These are phyloP conservation scores for Rhyacophila brunnea DNA, from an alignment of 1,140 invertebrate genomes.

Conservation along the genomic window DNA sequence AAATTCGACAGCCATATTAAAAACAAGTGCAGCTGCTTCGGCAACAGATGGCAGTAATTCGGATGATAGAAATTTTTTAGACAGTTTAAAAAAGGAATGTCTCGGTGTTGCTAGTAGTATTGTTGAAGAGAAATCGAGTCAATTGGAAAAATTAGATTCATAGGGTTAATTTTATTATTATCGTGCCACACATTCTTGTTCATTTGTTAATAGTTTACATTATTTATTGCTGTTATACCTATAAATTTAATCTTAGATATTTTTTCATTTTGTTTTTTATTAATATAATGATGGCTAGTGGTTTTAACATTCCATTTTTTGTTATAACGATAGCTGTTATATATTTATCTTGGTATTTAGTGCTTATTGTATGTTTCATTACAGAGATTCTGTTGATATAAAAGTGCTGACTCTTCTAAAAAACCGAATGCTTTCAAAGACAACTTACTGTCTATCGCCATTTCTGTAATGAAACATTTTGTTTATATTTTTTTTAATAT, in stretches of 20 bases:
- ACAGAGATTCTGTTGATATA: too few species aligned
- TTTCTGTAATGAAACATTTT: too few species aligned
- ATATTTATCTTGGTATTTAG: too few species aligned
- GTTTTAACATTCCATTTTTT: slow-evolving; percentile 18
- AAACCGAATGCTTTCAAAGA: too few species aligned
- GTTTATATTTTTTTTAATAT: too few species aligned
- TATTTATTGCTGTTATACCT: slow-evolving; percentile 23
- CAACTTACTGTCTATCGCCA: too few species aligned
- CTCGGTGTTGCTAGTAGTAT: slow-evolving; percentile 12
- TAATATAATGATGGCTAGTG: slow-evolving; percentile 17
- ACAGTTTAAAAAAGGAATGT: slow-evolving; percentile 28
- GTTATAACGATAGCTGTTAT: slow-evolving; percentile 8
- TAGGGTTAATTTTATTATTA: slow-evolving; percentile 8
- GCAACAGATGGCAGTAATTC: slow-evolving; percentile 3
- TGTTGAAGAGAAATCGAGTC: slow-evolving; percentile 6
- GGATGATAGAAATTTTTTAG: slow-evolving; percentile 14
- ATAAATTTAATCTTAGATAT: not conserved
- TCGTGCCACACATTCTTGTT: not conserved
- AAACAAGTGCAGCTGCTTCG: slow-evolving; percentile 5
- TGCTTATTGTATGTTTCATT: too few species aligned
- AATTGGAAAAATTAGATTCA: slow-evolving; percentile 9
- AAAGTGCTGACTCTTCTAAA: too few species aligned
- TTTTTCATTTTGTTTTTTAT: slow-evolving; percentile 12
- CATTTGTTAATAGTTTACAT: slow-evolving; percentile 5
- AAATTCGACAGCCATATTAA: slow-evolving; percentile 2